Conservation (phyloP, 2,888 invertebrate species). For the Andrena minutula region DNA sequence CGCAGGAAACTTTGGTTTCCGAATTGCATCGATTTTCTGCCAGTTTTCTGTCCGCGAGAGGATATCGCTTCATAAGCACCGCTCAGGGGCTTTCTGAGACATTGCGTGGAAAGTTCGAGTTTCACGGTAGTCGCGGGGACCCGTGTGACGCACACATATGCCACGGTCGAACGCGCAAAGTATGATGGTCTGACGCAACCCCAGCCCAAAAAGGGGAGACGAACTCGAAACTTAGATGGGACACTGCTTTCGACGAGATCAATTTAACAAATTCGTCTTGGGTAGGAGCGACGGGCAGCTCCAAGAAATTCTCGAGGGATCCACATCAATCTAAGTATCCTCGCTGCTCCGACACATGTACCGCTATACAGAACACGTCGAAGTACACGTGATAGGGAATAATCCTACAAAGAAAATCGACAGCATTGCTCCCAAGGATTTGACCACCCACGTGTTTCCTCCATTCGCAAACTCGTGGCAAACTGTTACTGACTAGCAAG, state of each 20-base stretch:
- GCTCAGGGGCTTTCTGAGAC: background rate
- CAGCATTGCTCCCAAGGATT: too few relatives aligned
- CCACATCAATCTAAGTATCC: conserved; percentile 23
- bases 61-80: conserved; percentile 9
- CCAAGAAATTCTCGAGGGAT: background rate
- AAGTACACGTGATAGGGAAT: conserved; percentile 8
- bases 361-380: conserved; percentile 14
- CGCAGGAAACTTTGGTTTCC: conserved; percentile 3
- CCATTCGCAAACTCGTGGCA: too few relatives aligned
- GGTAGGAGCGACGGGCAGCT: background rate
- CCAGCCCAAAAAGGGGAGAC: background rate
- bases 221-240: conserved; percentile 37
- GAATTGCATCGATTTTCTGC: conserved; percentile 1
- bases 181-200: conserved; percentile 9
- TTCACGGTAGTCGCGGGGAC: conserved; percentile 28
- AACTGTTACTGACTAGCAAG: too few relatives aligned
- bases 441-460: too few relatives aligned
- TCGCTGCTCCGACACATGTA: conserved; percentile 1
- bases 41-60: conserved; percentile 14
- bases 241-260: conserved; percentile 21
- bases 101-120: conserved; percentile 40
- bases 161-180: conserved; percentile 2
- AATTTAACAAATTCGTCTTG: conserved; percentile 29
- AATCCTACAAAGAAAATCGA: conserved; percentile 2
- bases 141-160: background rate